Base-by-base conservation (phyloP, 1,140 invertebrate genomes). In the Palaemon carinicauda region DNA sequence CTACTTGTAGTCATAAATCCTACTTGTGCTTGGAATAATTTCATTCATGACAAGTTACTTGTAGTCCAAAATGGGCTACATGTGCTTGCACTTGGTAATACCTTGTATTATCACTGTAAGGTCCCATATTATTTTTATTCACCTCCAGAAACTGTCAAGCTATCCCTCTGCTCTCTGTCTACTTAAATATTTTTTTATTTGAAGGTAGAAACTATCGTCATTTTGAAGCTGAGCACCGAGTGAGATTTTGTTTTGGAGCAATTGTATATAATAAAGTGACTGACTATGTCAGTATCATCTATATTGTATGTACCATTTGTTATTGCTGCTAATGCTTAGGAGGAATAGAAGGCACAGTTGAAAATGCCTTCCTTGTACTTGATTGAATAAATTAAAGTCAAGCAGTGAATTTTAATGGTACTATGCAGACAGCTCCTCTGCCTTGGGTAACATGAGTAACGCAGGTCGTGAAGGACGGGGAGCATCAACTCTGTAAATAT, bases 401-500 rank as follows among this genome's bases (percentile, higher is more conserved):
- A 31, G 24, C 29, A 29, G n/a, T 33, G 52, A 60, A 33, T 21
- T n/a, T 24, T 77, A 80, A 54, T 56, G 31, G 54, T n/a, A 80
- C 65, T 33, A 80, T 80, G 78, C 78, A 80, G 78, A 54, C 56
- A 31, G 78, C 78, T 80, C 78, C 78, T 56, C 53, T 80, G 78
- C 31, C 33, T 80, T 33, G 54, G 54, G 78, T 80, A 80, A 60
- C 52, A 60, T 80, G 54, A 33, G n/a, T 79, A 79, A 79, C 29
- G 77, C 77, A 79, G 53, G 78, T 80, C 52, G 53, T 60, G 60
- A 78, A 41, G 24, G 84, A 80, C 82, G 27, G 50, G 75, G 77
- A 86, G 84, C 75, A 85, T 69, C 65, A 69, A 54, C 29, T 51
- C 77, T 86, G 84, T 86, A 86, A 79, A 86, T 86, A 86, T 52